Evolutionary conservation across 2,797 vertebrate species (phyloP), one percentile per base, ranked within the genome.

Genomic region (Choloepus didactylus): DNA sequence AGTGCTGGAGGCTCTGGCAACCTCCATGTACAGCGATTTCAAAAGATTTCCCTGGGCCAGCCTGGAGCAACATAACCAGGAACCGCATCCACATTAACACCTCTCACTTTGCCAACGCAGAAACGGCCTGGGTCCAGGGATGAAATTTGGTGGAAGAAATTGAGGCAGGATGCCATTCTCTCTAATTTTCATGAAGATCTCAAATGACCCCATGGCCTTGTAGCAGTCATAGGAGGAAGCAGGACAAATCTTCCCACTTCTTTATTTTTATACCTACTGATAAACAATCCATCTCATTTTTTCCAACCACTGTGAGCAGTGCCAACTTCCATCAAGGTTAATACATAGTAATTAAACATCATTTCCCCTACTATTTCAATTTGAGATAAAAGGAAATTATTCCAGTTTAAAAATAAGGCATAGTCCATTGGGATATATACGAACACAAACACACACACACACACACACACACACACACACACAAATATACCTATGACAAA

Each of bases 321-420:
- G 64, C 79, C 83, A 86, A 60, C 46, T 64, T 76, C 93, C 67
- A 7, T 62, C 66, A 85, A 56, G 27, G 56, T 49, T 91, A 82
- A 67, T 21, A 77, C 41, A 67, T 21, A 80, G 69, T 62, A 91
- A 94, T 60, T 80, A 89, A 93, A 79, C 70, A 86, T 46, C 62
- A n/a, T 23, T 3, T 69, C 9, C 60, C 75, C 41, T 80, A 77
- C 54, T 81, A 56, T 60, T 92, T 93, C 89, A 87, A 64, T 64
- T 49, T 64, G 82, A 95, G 56, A 70, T 41, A 21, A 82, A 93
- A 95, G 54, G 77, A 95, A 95, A 95, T 95, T 12, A 96, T 54
- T 27, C 67, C 70, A 27, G 31, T 95, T 89, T 19, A 75, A 89
- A 83, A 82, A 64, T 46, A 91, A 49, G 49, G 59, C 19, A n/a